Evolutionary conservation across 2,113 vertebrate genomes (phyloP).

Genomic region (Phalacrocorax pelagicus): DNA sequence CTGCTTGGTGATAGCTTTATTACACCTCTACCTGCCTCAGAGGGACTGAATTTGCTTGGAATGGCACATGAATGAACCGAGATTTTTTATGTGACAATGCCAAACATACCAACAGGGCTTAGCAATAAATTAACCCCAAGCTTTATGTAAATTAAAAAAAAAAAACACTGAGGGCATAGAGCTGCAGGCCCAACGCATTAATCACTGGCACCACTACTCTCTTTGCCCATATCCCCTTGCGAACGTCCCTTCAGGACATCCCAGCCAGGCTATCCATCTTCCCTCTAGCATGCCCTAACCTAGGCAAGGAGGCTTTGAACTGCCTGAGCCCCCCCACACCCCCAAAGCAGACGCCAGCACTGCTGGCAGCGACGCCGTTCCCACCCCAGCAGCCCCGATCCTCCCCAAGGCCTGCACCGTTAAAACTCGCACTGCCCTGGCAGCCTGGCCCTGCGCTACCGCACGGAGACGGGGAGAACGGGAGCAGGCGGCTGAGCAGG

Average conservation of each 20-base stretch:
- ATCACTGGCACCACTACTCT: background rate
- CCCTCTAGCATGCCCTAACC: background rate
- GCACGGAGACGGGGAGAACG: background rate
- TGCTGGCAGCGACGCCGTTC: background rate
- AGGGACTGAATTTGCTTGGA: background rate
- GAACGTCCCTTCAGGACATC: background rate
- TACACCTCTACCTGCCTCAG: background rate
- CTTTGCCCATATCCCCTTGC: background rate
- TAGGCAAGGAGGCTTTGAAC: background rate
- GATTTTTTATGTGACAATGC: background rate
- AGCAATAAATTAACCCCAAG: background rate
- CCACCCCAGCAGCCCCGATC: background rate
- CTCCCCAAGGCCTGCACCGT: background rate
- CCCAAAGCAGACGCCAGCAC: background rate
- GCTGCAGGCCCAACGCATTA: background rate
- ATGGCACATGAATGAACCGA: background rate
- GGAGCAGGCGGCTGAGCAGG: background rate
- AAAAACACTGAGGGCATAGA: background rate
- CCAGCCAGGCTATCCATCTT: too few relatives aligned
- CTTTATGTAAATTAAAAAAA: background rate
- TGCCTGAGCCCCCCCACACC: background rate
- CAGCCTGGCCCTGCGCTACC: background rate
- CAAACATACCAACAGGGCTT: background rate
- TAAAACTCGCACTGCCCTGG: background rate
- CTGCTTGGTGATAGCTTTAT: background rate